A percentile compares a stretch with the other conserved stretches of the same genome.
Conservation (phyloP, 2,113 vertebrate species). For the Sander lucioperca region DNA sequence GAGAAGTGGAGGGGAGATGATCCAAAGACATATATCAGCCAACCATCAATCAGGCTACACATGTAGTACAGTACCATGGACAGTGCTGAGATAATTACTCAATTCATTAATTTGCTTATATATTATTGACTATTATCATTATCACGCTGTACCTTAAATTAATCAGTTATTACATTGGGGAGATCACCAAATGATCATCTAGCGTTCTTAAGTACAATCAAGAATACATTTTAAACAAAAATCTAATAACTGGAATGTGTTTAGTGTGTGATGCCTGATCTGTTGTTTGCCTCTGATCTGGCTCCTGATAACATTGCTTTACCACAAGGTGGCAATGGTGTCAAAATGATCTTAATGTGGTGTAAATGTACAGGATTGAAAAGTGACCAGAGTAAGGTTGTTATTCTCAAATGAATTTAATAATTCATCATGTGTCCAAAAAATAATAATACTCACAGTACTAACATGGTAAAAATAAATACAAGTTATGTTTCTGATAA, state of each 20-base stretch:
- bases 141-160: neutral
- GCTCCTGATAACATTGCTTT: slow-evolving; percentile 35
- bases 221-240: neutral
- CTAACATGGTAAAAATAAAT: slow-evolving; percentile 76
- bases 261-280: neutral
- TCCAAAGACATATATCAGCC: neutral
- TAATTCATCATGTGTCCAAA: slow-evolving; percentile 67
- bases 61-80: neutral
- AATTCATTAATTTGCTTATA: neutral
- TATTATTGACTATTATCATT: neutral
- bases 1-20: neutral
- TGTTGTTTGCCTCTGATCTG: neutral
- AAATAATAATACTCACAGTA: slow-evolving; percentile 53
- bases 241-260: neutral
- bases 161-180: neutral
- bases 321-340: slow-evolving; percentile 77
- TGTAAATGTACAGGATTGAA: neutral
- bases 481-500: slow-evolving; percentile 70
- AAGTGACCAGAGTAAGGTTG: slow-evolving; percentile 35
- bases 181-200: neutral
- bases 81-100: neutral
- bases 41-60: neutral
- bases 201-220: neutral
- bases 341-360: slow-evolving; percentile 30
- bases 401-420: slow-evolving; percentile 77